phyloP scores from a whole-genome alignment of 2,113 vertebrate species.

The Tragelaphus imberbis region DNA sequence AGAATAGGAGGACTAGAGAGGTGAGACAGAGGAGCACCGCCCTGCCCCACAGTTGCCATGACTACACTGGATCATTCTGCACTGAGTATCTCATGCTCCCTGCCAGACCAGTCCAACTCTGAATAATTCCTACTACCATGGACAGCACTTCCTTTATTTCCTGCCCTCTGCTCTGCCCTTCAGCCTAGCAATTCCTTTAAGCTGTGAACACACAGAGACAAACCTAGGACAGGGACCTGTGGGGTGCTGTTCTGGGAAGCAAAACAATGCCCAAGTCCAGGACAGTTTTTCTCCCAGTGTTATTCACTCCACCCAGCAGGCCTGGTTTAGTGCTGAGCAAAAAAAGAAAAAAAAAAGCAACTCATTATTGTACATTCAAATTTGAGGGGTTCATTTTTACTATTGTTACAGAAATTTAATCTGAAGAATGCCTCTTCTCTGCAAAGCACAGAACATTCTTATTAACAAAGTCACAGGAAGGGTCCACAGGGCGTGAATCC shows the following conservation, averaged over 20 bases:
- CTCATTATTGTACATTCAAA: neutral
- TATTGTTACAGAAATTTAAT: neutral
- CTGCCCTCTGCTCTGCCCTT: neutral
- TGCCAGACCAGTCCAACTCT: neutral
- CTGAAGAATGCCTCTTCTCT: neutral
- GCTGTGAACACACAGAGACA: neutral
- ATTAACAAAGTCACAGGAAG: neutral
- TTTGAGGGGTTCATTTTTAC: neutral
- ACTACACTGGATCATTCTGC: too few species aligned
- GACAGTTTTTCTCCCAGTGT: too few species aligned
- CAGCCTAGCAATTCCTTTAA: neutral
- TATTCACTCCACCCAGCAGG: neutral
- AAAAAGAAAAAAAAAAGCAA: neutral
- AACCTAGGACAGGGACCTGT: neutral
- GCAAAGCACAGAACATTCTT: neutral
- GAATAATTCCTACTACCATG: neutral
- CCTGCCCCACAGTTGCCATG: too few species aligned
- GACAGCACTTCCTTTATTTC: neutral
- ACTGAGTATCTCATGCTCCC: accelerated
- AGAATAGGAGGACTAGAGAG: neutral
- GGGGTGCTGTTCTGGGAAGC: neutral
- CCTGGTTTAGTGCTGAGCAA: neutral
- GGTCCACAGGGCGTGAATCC: neutral
- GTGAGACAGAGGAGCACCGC: too few species aligned
- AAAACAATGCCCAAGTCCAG: accelerated